Evolutionary conservation across 2,113 vertebrate genomes (phyloP).

Genomic region (Macquaria australasica): DNA sequence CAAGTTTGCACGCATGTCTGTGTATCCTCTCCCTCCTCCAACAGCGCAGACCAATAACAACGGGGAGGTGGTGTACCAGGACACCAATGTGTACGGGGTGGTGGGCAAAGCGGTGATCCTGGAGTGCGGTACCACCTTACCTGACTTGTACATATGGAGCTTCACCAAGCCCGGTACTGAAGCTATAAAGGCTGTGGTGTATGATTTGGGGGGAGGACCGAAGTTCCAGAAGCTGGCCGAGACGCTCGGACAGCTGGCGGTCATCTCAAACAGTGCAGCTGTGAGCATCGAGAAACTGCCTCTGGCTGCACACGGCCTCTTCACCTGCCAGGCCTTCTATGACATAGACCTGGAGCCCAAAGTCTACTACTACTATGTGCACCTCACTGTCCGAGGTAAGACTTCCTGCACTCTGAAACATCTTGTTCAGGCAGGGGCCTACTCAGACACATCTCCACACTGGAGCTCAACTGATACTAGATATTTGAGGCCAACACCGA

Average conservation of each 20-base stretch:
- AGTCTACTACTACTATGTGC: slow-evolving; percentile 83
- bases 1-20: slow-evolving; percentile 12
- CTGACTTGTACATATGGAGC: slow-evolving; percentile 90
- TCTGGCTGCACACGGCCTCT: slow-evolving; percentile 86
- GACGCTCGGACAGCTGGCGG: slow-evolving; percentile 81
- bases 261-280: slow-evolving; percentile 86
- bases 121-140: slow-evolving; percentile 78
- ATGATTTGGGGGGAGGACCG: slow-evolving; percentile 83
- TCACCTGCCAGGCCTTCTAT: slow-evolving; percentile 92
- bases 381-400: slow-evolving; percentile 88
- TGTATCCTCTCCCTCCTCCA: slow-evolving; percentile 62
- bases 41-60: slow-evolving; percentile 77
- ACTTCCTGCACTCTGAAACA: neutral
- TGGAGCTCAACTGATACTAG: neutral
- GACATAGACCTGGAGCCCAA: slow-evolving; percentile 72
- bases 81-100: slow-evolving; percentile 84
- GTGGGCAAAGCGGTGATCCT: slow-evolving; percentile 85
- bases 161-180: slow-evolving; percentile 85
- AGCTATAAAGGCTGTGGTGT: slow-evolving; percentile 79
- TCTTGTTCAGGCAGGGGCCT: neutral
- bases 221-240: slow-evolving; percentile 79
- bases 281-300: slow-evolving; percentile 86
- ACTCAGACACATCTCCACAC: neutral
- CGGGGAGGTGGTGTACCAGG: slow-evolving; percentile 76
- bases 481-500: neutral